phyloP scores from a whole-genome alignment of 1,140 invertebrate species.

The Cecropterus lyciades region DNA sequence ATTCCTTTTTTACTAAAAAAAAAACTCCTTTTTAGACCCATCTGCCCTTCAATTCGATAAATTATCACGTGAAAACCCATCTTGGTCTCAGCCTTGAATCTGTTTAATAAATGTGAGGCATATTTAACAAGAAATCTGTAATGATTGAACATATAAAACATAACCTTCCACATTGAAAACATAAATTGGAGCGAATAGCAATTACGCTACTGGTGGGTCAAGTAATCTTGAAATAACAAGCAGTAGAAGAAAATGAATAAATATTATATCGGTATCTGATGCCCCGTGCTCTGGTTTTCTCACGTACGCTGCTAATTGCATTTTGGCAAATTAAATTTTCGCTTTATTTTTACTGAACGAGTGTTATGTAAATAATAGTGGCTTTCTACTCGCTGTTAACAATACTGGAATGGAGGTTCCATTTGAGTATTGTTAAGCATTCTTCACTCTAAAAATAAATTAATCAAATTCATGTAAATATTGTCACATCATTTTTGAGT shows the following conservation, averaged over 20 bases:
- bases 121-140: not conserved
- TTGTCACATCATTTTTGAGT: too few relatives aligned
- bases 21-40: too few relatives aligned
- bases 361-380: too few relatives aligned
- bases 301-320: slow-evolving; percentile 3
- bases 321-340: slow-evolving; percentile 1
- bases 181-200: slow-evolving; percentile 2
- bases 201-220: not conserved
- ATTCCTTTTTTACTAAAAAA: too few relatives aligned
- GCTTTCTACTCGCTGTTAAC: too few relatives aligned
- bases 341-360: not conserved
- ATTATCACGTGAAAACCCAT: too few relatives aligned
- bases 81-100: too few relatives aligned
- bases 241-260: slow-evolving; percentile 1
- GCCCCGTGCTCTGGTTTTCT: not conserved
- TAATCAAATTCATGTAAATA: too few relatives aligned
- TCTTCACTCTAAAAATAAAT: too few relatives aligned
- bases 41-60: too few relatives aligned
- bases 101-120: not conserved
- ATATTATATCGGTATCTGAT: slow-evolving; percentile 4
- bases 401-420: too few relatives aligned
- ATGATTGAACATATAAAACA: not conserved
- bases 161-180: not conserved
- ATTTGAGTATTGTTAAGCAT: too few relatives aligned
- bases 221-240: slow-evolving; percentile 6